Evolutionary conservation across 2,113 vertebrate species (phyloP).

Genomic region (Thalassoma bifasciatum): DNA sequence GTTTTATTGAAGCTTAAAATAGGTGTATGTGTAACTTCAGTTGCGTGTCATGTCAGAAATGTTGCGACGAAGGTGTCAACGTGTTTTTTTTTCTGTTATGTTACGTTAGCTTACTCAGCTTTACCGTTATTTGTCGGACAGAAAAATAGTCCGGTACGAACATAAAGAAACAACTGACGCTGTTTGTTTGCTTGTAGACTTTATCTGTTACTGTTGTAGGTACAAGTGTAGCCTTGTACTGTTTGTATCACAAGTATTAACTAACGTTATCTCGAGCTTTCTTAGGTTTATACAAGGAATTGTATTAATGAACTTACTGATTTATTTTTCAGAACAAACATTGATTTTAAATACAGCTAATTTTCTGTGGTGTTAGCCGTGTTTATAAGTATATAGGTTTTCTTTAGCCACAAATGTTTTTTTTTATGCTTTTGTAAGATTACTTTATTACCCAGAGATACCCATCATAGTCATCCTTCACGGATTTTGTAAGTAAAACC

Average conservation of each 20-base stretch:
- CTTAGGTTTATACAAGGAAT: too few relatives aligned
- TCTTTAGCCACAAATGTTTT: too few relatives aligned
- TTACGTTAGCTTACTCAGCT: slow-evolving; percentile 31
- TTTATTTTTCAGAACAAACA: too few relatives aligned
- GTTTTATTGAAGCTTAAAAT: background rate
- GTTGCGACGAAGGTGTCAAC: background rate
- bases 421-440: too few relatives aligned
- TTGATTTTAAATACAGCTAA: too few relatives aligned
- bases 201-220: background rate
- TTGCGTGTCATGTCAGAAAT: background rate
- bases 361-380: too few relatives aligned
- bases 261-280: too few relatives aligned
- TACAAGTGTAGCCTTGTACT: slow-evolving; percentile 1
- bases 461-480: background rate
- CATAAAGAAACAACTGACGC: background rate
- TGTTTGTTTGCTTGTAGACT: too few relatives aligned
- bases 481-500: background rate
- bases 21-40: background rate
- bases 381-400: too few relatives aligned
- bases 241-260: background rate
- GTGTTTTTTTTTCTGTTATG: background rate
- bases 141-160: background rate
- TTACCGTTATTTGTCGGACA: background rate
- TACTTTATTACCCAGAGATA: background rate
- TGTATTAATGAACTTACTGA: too few relatives aligned